Conservation (phyloP, 2,797 vertebrate species). For the Hippopotamyrus pictus region DNA sequence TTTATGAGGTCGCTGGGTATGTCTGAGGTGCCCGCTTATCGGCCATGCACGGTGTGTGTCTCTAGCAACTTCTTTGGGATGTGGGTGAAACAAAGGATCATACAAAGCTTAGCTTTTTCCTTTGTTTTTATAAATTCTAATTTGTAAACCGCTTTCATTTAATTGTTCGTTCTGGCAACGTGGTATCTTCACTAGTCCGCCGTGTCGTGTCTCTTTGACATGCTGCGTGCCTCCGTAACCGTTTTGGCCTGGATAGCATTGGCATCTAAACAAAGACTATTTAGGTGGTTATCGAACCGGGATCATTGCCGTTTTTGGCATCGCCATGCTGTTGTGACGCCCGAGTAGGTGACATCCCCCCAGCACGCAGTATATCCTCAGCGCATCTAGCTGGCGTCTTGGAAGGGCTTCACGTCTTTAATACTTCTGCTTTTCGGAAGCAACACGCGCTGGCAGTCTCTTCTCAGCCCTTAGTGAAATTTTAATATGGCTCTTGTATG, state of each 20-base stretch:
- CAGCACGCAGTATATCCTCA: not conserved
- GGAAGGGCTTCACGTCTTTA: not conserved
- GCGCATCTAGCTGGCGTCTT: not conserved
- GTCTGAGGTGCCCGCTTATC: slow-evolving; percentile 15
- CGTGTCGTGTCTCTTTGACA: not conserved
- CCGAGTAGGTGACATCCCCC: not conserved
- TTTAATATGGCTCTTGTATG: not conserved
- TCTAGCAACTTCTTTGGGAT: not conserved
- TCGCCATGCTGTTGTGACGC: not conserved
- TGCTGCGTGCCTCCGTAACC: not conserved
- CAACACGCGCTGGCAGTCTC: not conserved
- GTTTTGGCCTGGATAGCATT: not conserved
- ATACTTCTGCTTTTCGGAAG: not conserved
- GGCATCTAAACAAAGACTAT: not conserved
- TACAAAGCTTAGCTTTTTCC: not conserved
- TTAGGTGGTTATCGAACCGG: not conserved
- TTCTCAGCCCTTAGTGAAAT: not conserved
- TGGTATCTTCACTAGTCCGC: not conserved
- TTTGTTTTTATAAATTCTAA: not conserved
- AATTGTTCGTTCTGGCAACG: not conserved
- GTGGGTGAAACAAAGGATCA: not conserved
- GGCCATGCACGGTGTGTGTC: slow-evolving; percentile 41
- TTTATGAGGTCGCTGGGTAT: not conserved
- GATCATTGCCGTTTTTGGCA: not conserved
- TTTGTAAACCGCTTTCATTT: not conserved